Base-by-base conservation (phyloP, 2,888 invertebrate species). In the Anagyrus pseudococci region DNA sequence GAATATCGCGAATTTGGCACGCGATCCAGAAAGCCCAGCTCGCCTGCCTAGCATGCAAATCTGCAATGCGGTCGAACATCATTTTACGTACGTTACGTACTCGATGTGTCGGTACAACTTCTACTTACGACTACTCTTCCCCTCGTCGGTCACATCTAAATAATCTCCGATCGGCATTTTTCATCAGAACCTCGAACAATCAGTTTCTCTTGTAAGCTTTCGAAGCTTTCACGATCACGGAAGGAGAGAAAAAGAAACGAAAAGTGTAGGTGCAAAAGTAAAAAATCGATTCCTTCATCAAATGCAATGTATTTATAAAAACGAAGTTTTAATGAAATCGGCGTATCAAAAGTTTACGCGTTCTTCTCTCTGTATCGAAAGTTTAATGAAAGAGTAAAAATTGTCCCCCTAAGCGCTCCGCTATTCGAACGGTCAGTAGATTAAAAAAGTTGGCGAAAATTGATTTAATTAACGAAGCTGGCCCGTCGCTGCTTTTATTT, bases 41-140 rank as follows among this genome's bases (percentile, higher is more conserved):
- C 17, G 47, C 52, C 41, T 20, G 13, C 44, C 17, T 44, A 50
- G 69, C 71, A 73, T 73, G 73, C 71, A 71, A 75, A 72, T 73
- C 74, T 73, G 77, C 75, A 77, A 69, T 77, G 74, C 76, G 65
- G 73, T 63, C 56, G 64, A 57, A 60, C n/a, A 64, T 67, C 59
- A 66, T 66, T 67, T 52, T 48, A 49, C 43, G 23, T 60, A 29
- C 22, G 29, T 19, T n/a, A 37, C 49, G 46, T 22, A 37, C 37
- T 50, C 44, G 41, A 4, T 20, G n/a, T 33, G 13, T 40, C 47
- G 40, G 19, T 25, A 20, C 40, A 2, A 25, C 26, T 48, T 17
- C 26, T n/a, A 23, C 25, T 41, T n/a, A 29, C 29, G 29, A 29
- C 6, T 7, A 29, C 4, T 29, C 29, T 29, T 29, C 10, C 10